These are phyloP conservation scores for Brachyopa scutellaris DNA, from an alignment of 2,888 invertebrate genomes.

Conservation along the genomic window DNA sequence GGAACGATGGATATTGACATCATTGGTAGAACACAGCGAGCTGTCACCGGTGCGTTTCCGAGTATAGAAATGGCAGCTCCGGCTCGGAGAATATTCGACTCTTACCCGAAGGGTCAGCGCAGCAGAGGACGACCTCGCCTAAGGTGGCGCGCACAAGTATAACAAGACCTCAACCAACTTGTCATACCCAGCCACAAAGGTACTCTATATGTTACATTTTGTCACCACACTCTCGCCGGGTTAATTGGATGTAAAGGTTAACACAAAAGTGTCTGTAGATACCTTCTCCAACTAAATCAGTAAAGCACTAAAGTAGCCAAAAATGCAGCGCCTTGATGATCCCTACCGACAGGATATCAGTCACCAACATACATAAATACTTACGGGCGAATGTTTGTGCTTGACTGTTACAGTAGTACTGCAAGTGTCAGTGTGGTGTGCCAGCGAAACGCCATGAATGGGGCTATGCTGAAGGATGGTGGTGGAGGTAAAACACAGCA, in stretches of 20 bases:
- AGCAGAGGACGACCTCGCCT: no score
- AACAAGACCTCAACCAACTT: no score
- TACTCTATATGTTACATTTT: no score
- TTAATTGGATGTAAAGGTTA: slow-evolving; percentile 56
- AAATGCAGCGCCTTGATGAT: slow-evolving; percentile 30
- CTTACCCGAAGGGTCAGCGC: no score
- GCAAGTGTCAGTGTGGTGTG: slow-evolving; percentile 13
- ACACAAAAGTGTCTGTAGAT: slow-evolving; percentile 43
- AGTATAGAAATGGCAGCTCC: no score
- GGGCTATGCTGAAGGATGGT: slow-evolving; percentile 1
- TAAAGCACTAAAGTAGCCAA: slow-evolving; percentile 1
- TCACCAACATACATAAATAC: slow-evolving; percentile 25
- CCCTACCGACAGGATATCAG: slow-evolving; percentile 29
- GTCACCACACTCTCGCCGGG: no score
- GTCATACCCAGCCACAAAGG: no score
- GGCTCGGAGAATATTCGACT: no score
- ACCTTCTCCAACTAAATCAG: slow-evolving; percentile 17
- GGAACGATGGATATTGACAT: no score
- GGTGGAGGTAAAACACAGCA: slow-evolving; percentile 42
- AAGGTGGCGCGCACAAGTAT: no score
- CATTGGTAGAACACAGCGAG: no score
- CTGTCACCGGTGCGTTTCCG: no score
- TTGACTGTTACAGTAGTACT: slow-evolving; percentile 14
- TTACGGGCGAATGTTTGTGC: not conserved
- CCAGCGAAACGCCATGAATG: slow-evolving; percentile 33